Evolutionary conservation across 2,888 invertebrate genomes (phyloP).

Genomic region (Aporophyla nigra): DNA sequence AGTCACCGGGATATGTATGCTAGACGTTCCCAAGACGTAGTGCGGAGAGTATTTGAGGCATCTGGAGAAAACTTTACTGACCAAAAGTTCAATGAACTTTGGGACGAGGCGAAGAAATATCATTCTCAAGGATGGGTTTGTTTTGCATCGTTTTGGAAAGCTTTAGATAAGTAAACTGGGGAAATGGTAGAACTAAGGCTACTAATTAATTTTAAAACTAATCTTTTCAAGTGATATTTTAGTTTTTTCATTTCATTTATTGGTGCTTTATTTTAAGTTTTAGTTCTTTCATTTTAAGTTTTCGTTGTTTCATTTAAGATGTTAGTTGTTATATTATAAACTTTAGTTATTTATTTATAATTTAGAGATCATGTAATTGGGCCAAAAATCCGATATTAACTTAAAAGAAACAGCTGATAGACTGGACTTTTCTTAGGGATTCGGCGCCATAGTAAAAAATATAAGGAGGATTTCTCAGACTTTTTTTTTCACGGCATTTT

Average conservation of each 20-base stretch:
- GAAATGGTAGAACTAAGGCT: background rate
- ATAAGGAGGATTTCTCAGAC: too few species aligned
- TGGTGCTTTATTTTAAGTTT: background rate
- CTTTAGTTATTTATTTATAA: too few species aligned
- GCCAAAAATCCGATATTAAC: too few species aligned
- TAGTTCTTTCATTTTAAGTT: background rate
- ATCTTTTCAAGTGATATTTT: background rate
- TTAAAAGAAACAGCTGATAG: too few species aligned
- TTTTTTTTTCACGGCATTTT: too few species aligned
- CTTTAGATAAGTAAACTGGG: background rate
- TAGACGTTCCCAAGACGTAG: slow-evolving; percentile 62
- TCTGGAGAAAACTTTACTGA: slow-evolving; percentile 82
- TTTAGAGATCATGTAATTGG: too few species aligned
- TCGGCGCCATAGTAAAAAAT: too few species aligned
- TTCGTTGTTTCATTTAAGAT: too few species aligned
- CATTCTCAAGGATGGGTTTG: slow-evolving; percentile 85
- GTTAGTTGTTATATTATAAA: too few species aligned
- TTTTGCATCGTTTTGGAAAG: slow-evolving; percentile 83
- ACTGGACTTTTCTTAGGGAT: too few species aligned
- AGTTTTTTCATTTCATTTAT: background rate
- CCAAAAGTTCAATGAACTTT: slow-evolving; percentile 81
- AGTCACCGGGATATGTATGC: slow-evolving; percentile 76
- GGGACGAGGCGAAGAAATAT: slow-evolving; percentile 81
- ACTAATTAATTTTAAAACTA: background rate
- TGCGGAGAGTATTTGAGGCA: slow-evolving; percentile 83